These are phyloP conservation scores for Drosophila paramelanica DNA, from an alignment of 2,888 invertebrate genomes.

Conservation along the genomic window DNA sequence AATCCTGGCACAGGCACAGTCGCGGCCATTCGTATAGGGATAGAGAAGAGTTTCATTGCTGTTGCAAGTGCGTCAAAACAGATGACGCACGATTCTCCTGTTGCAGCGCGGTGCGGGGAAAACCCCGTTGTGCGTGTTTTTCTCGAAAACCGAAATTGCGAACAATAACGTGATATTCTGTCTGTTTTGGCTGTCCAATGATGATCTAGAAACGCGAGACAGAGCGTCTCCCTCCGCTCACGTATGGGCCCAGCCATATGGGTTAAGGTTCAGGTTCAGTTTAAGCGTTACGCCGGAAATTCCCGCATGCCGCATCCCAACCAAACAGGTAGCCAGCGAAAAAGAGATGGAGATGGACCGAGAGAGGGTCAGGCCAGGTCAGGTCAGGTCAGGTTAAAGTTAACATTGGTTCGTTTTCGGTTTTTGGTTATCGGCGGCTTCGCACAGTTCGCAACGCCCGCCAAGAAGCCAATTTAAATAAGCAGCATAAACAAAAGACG, in stretches of 20 bases:
- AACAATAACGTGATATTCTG: conserved; percentile 45
- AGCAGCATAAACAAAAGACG: conserved; percentile 79
- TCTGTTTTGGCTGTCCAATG: conserved; percentile 8
- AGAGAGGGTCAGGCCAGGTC: neutral
- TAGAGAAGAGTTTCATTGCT: neutral
- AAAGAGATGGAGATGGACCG: no score
- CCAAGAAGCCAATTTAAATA: conserved; percentile 82
- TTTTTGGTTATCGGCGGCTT: conserved; percentile 5
- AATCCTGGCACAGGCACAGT: conserved; percentile 33
- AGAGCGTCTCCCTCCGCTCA: conserved; percentile 3
- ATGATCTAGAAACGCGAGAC: conserved; percentile 56
- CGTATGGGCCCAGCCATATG: conserved; percentile 52
- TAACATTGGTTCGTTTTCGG: conserved; percentile 1
- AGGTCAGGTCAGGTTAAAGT: conserved; percentile 16
- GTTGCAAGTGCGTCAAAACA: conserved; percentile 36
- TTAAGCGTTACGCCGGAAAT: conserved; percentile 47
- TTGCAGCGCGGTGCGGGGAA: conserved; percentile 29
- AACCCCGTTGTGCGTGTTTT: conserved; percentile 51
- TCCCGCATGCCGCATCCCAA: conserved; percentile 45
- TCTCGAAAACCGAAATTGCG: conserved; percentile 41
- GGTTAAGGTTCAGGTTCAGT: conserved; percentile 45
- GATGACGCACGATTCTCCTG: conserved; percentile 58
- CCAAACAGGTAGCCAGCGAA: conserved; percentile 48
- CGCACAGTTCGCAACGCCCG: conserved; percentile 60
- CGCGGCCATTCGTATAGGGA: conserved; percentile 4